Percentiles rank a stretch among this genome's conserved stretches.
These are phyloP conservation scores for Mastomys natalensis DNA, from an alignment of 2,113 vertebrate genomes.

Conservation along the genomic window DNA sequence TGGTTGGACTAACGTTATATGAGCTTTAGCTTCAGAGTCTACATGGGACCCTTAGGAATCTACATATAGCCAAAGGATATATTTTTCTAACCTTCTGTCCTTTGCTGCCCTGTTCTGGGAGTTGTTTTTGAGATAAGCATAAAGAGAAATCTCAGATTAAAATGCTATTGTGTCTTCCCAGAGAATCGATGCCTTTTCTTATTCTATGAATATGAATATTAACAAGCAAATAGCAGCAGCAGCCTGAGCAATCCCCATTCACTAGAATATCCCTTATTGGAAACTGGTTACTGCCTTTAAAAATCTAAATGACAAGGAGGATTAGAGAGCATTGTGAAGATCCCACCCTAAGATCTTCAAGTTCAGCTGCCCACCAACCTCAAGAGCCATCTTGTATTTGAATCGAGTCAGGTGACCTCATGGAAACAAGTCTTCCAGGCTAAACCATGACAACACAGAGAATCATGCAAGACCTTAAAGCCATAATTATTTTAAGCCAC, in stretches of 20 bases:
- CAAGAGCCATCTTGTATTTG: not conserved
- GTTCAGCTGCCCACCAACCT: not conserved
- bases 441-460: not conserved
- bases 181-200: not conserved
- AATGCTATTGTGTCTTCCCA: not conserved
- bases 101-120: not conserved
- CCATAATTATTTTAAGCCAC: not conserved
- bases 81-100: not conserved
- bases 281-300: not conserved
- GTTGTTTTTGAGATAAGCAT: not conserved
- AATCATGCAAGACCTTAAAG: not conserved
- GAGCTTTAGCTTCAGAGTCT: not conserved
- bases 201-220: not conserved
- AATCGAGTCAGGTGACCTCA: not conserved
- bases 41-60: not conserved
- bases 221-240: not conserved
- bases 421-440: not conserved
- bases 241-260: not conserved
- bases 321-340: not conserved
- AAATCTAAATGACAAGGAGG: not conserved
- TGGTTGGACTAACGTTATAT: not conserved
- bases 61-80: fast-evolving
- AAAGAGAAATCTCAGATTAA: not conserved
- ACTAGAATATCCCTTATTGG: not conserved
- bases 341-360: not conserved